Evolutionary conservation across 2,888 invertebrate genomes (phyloP).

Genomic region (Arctia plantaginis): DNA sequence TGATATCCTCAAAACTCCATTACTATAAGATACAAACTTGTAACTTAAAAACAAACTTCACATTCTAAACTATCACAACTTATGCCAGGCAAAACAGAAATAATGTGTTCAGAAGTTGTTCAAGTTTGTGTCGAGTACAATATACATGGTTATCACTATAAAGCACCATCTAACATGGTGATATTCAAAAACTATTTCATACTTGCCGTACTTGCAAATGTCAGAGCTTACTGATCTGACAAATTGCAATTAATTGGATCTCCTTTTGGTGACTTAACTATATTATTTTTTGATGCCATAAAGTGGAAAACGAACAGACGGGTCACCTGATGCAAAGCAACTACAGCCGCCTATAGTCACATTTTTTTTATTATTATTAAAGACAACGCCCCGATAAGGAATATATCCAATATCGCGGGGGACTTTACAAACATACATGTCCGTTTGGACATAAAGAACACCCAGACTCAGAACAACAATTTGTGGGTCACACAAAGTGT

Average conservation of each 20-base stretch:
- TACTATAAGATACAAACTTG: constrained; percentile 13
- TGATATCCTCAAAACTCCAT: constrained; percentile 1
- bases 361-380: no score
- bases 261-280: no score
- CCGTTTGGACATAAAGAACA: no score
- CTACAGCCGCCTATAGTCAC: no score
- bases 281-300: no score
- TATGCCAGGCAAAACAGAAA: constrained; percentile 40
- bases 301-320: neutral
- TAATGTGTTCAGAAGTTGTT: constrained; percentile 42
- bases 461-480: no score
- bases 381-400: no score
- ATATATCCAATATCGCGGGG: no score
- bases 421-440: no score
- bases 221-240: constrained; percentile 24
- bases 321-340: no score
- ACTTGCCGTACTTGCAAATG: constrained; percentile 61
- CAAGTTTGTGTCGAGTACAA: constrained; percentile 44
- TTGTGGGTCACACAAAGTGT: no score
- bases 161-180: constrained; percentile 50
- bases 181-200: constrained; percentile 62
- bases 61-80: constrained; percentile 42
- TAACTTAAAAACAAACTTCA: constrained; percentile 40
- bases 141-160: constrained; percentile 42
- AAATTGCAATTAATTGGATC: neutral